A percentile compares a stretch with the other conserved stretches of the same genome.
phyloP scores from a whole-genome alignment of 2,113 vertebrate species.

The Sander lucioperca region DNA sequence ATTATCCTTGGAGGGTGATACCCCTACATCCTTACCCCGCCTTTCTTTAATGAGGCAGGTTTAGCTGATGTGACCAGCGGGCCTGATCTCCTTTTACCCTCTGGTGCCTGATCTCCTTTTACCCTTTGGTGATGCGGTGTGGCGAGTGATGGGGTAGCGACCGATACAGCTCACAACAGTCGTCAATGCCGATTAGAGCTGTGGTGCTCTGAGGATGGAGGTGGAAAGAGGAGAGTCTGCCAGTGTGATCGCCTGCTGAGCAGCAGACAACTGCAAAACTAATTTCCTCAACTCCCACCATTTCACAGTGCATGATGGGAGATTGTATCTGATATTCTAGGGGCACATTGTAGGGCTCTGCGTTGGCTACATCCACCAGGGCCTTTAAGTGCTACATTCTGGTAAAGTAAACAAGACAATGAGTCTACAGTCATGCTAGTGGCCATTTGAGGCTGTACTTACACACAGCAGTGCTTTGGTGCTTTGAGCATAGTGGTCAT shows the following conservation, averaged over 20 bases:
- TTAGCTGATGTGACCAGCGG: slow-evolving; percentile 51
- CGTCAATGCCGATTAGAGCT: slow-evolving; percentile 60
- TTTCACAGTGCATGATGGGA: slow-evolving; percentile 70
- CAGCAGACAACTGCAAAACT: slow-evolving; percentile 55
- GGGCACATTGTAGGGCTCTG: slow-evolving; percentile 44
- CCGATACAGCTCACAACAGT: slow-evolving; percentile 55
- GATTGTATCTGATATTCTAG: slow-evolving; percentile 51
- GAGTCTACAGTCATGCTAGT: not conserved
- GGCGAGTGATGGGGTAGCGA: slow-evolving; percentile 48
- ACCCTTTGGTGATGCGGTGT: slow-evolving; percentile 39
- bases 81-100: slow-evolving; percentile 56
- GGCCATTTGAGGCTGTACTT: too few relatives aligned
- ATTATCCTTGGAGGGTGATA: slow-evolving; percentile 71
- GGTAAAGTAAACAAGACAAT: slow-evolving; percentile 18
- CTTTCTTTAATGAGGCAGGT: slow-evolving; percentile 42
- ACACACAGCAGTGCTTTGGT: too few relatives aligned
- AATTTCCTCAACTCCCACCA: slow-evolving; percentile 67
- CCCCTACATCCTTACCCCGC: not conserved
- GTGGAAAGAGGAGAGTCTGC: slow-evolving; percentile 54
- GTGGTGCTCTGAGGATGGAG: slow-evolving; percentile 61
- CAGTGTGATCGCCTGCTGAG: slow-evolving; percentile 44
- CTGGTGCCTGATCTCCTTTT: slow-evolving; percentile 49
- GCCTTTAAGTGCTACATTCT: not conserved
- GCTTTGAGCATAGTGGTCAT: too few relatives aligned
- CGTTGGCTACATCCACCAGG: slow-evolving; percentile 2